Conservation (phyloP, 2,113 vertebrate species). For the Dolichotis patagonum region DNA sequence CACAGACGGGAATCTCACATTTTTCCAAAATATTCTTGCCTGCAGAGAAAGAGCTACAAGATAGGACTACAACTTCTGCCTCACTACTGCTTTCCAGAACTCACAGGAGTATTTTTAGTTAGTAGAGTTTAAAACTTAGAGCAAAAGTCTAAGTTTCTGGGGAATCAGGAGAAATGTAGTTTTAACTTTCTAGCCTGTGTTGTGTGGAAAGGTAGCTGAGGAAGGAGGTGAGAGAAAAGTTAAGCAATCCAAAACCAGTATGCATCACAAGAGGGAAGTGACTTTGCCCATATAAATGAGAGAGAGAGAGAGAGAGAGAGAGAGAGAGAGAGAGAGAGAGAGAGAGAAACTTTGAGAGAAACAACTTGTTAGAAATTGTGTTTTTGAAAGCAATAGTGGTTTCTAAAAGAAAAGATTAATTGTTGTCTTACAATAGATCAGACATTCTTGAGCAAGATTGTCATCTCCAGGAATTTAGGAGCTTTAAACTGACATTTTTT, state of each 20-base stretch:
- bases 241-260: background rate
- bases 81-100: background rate
- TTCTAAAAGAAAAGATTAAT: conserved; percentile 9
- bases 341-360: background rate
- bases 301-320: background rate
- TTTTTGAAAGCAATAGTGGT: background rate
- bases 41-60: background rate
- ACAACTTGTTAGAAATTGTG: background rate
- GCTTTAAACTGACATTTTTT: background rate
- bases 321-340: background rate
- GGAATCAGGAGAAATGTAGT: background rate
- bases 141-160: background rate
- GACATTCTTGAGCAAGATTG: background rate
- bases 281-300: background rate
- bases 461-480: background rate
- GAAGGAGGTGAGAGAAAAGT: background rate
- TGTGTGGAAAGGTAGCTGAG: background rate
- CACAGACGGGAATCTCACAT: background rate
- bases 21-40: background rate
- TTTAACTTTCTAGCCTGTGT: background rate
- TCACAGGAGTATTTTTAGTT: background rate
- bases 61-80: background rate
- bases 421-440: background rate
- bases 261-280: background rate
- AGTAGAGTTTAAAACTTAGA: background rate